These are phyloP conservation scores for Carollia perspicillata DNA, from an alignment of 2,113 vertebrate species.

Conservation along the genomic window DNA sequence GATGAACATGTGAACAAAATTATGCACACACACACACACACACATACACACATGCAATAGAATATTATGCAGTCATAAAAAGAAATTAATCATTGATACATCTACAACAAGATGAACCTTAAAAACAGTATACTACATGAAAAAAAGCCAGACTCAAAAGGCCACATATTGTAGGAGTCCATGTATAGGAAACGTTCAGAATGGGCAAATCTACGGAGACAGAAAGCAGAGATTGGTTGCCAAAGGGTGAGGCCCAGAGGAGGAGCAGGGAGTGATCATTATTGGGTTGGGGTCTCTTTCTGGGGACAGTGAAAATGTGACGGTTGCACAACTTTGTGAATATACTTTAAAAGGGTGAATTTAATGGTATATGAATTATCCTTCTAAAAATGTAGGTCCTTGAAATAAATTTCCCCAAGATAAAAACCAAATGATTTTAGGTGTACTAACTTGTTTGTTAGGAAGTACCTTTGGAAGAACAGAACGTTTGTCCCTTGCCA, in stretches of 20 bases:
- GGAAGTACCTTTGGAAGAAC: not conserved
- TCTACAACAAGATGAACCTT: not conserved
- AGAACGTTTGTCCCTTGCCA: not conserved
- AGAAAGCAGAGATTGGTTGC: not conserved
- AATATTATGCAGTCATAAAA: constrained; percentile 2
- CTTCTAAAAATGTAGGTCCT: not conserved
- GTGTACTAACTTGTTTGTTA: not conserved
- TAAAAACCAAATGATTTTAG: not conserved
- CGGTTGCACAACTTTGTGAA: not conserved
- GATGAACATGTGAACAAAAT: not conserved
- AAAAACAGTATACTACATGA: not conserved
- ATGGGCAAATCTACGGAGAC: not conserved
- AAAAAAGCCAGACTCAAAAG: not conserved
- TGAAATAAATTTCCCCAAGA: not conserved
- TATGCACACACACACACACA: not conserved
- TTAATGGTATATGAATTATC: not conserved
- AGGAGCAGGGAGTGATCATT: not conserved
- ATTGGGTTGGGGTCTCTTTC: not conserved
- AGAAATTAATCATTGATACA: not conserved
- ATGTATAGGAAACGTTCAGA: not conserved
- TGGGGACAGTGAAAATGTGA: not conserved
- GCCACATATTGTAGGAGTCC: not conserved
- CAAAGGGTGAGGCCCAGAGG: not conserved
- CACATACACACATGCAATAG: not conserved
- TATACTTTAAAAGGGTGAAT: not conserved